phyloP scores from a whole-genome alignment of 2,888 invertebrate genomes.

The Tipula vernalis region DNA sequence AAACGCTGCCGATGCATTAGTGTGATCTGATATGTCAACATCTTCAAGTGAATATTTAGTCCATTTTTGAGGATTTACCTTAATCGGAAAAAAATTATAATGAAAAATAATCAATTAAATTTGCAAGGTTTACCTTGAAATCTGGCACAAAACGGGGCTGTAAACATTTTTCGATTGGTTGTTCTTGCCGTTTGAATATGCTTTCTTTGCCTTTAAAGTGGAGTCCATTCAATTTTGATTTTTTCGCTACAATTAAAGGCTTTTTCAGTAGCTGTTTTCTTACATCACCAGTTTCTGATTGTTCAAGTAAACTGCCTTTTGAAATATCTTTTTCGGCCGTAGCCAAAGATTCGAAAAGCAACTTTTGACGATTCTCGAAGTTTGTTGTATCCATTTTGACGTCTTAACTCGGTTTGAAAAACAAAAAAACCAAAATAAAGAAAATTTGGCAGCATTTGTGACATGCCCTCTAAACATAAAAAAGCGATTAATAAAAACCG shows the following conservation, averaged over 20 bases:
- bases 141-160: conserved; percentile 39
- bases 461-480: no score
- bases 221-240: background rate
- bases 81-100: background rate
- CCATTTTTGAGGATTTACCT: conserved; percentile 71
- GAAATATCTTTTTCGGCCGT: conserved; percentile 5
- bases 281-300: background rate
- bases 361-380: conserved; percentile 8
- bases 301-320: background rate
- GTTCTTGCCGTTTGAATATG: conserved; percentile 63
- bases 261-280: background rate
- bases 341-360: background rate
- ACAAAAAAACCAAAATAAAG: background rate
- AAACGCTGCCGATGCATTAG: conserved; percentile 65
- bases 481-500: no score
- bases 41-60: conserved; percentile 66
- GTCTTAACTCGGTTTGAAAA: background rate
- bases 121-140: conserved; percentile 28
- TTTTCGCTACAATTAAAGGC: background rate
- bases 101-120: background rate
- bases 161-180: conserved; percentile 46
- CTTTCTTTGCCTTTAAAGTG: conserved; percentile 46
- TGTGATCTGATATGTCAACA: conserved; percentile 69
- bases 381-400: background rate
- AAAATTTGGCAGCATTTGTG: background rate